Base-by-base conservation (phyloP, 2,113 vertebrate species). In the Monopterus albus region DNA sequence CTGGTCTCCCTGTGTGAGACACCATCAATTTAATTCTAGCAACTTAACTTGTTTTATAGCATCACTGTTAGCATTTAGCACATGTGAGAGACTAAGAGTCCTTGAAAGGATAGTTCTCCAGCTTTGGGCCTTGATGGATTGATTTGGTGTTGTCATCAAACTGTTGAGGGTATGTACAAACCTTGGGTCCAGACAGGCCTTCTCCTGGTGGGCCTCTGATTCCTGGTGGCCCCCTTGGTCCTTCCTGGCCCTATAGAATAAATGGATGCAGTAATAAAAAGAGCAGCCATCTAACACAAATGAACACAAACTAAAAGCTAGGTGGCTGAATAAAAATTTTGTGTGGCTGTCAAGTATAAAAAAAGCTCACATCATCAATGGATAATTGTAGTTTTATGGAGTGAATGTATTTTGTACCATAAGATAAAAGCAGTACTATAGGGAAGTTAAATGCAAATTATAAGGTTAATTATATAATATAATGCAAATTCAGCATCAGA, bases 151-250 rank as follows among this genome's bases (percentile, higher is more conserved):
- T 13, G n/a, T 11, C 7, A 28, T 57, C 9, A 15, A 38, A 33
- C 6, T 17, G 13, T 21, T 28, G 29, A 31, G 29, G 20, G 15
- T 6, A 23, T 45, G 33, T 35, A 35, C 59, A 74, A 74, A 96
- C 96, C 94, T 97, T 97, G 56, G 92, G 50, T 88, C 96, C 96
- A 46, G 94, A 88, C 20, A 93, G 58, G 12, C 95, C 94, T 69
- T 96, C 95, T 79, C 95, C 95, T 72, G 67, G 91, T 72, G 78
- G 84, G 2, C 95, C 94, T 81, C 94, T 94, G 46, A 83, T 62
- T 29, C 93, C 94, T 0, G 89, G 87, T 64, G 94, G 94, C 50
- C 95, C 92, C 81, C 93, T 90, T 8, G 95, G 95, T 61, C 95
- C 95, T 57, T 94, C 94, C 8, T 85, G 56, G 43, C 96, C 95